Base-by-base conservation (phyloP, 1,140 invertebrate species). In the Papilio helenus region DNA sequence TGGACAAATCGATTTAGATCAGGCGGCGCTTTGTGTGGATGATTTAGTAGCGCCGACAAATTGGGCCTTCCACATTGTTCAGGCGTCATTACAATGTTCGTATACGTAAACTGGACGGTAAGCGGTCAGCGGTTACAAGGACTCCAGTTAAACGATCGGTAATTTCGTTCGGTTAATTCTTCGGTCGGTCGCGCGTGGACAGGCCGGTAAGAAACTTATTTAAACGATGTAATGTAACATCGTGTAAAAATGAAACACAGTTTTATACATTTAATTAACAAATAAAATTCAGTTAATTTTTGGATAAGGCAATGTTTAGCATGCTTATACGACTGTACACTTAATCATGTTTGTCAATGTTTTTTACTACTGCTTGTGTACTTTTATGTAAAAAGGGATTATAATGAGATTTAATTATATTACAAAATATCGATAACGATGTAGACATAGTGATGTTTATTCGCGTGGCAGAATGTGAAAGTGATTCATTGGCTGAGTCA, bases 1-100 rank as follows among this genome's bases (percentile, higher is more conserved):
- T 90, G 89, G 85, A 93, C 89, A 92, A 89, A 91, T 93, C 90
- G 91, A 91, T 92, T 92, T 89, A 89, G 90, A 92, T 85, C 89
- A 87, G 76, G 88, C 91, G 91, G 91, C 86, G 86, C 90, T 91
- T 94, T 94, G 92, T 89, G 88, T 79, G 82, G 85, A 90, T 94
- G 91, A 94, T 93, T 93, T 94, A 94, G 91, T 90, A 90, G 84
- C 84, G 84, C 85, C 87, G 83, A 89, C 88, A 93, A 93, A 91
- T 92, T 92, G 90, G 86, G 86, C 74, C 85, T 88, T 88, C 87
- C 87, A 87, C 84, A 86, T 84, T 78, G 81, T 83, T 61, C 83
- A 71, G 61, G 46, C 61, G 65, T 88, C 88, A 86, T 89, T 89
- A 86, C 84, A 83, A 77, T 83, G 85, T 83, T 81, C 81, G 79